Conservation (phyloP, 2,888 invertebrate genomes). For the Drosophila nr. fundita region DNA sequence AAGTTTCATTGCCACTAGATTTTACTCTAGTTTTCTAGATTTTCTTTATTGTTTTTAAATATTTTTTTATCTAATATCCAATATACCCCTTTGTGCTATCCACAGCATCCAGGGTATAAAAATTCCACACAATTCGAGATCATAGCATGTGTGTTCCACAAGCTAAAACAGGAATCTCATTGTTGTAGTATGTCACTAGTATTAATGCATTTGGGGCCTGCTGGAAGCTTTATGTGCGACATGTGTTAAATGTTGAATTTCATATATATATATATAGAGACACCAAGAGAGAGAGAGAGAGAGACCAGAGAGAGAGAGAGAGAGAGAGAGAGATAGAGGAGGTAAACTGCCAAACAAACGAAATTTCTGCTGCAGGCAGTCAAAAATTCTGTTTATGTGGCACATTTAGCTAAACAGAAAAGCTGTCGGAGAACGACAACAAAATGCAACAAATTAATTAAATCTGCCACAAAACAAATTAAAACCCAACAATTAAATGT, state of each 20-base stretch:
- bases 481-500: conserved; percentile 39
- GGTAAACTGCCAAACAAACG: neutral
- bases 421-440: conserved; percentile 35
- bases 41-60: neutral
- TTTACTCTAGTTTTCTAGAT: neutral
- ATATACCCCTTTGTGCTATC: neutral
- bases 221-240: conserved; percentile 28
- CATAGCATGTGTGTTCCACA: conserved; percentile 28
- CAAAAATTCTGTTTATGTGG: conserved; percentile 23
- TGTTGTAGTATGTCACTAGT: conserved; percentile 14
- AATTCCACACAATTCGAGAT: conserved; percentile 9
- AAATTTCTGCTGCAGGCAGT: conserved; percentile 1
- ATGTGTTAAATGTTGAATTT: conserved; percentile 36
- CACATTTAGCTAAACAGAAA: conserved; percentile 36
- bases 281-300: neutral
- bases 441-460: conserved; percentile 72
- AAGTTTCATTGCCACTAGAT: neutral
- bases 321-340: neutral
- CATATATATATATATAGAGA: conserved; percentile 3
- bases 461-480: conserved; percentile 64
- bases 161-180: conserved; percentile 29
- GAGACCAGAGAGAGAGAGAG: conserved; percentile 10
- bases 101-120: neutral
- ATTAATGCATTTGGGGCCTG: conserved; percentile 37
- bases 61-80: neutral